phyloP scores from a whole-genome alignment of 2,888 invertebrate species.

The Cantharis rustica region DNA sequence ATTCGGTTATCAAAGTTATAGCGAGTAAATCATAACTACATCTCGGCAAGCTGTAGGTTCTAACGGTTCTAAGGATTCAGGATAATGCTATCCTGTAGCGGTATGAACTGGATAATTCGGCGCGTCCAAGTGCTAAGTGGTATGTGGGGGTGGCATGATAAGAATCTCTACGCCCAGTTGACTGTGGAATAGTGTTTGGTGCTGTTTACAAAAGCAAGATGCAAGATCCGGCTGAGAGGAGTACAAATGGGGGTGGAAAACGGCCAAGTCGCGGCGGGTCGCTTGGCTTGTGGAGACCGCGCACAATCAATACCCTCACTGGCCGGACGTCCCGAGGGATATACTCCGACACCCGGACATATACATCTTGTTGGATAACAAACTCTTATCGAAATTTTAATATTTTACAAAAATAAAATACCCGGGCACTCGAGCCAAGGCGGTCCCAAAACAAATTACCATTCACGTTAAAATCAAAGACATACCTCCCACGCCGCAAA shows the following conservation, averaged over 20 bases:
- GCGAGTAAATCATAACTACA: slow-evolving; percentile 17
- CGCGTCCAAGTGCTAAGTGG: slow-evolving; percentile 31
- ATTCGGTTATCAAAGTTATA: slow-evolving; percentile 10
- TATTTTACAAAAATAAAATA: not conserved
- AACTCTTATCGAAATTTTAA: slow-evolving; percentile 18
- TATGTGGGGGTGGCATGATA: slow-evolving; percentile 28
- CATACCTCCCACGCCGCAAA: not conserved
- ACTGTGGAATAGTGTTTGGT: slow-evolving; percentile 20
- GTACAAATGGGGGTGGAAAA: slow-evolving; percentile 27
- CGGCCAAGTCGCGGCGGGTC: slow-evolving; percentile 30
- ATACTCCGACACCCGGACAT: slow-evolving; percentile 29
- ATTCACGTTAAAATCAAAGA: not conserved
- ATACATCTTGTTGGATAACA: slow-evolving; percentile 20
- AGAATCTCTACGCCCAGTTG: slow-evolving; percentile 26
- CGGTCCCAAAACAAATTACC: not conserved
- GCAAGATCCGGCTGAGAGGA: slow-evolving; percentile 19
- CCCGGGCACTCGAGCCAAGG: not conserved
- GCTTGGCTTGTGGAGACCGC: slow-evolving; percentile 32
- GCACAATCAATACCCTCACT: slow-evolving; percentile 33
- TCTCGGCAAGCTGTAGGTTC: not conserved
- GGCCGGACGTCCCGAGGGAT: slow-evolving; percentile 36
- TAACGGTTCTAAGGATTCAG: slow-evolving; percentile 4
- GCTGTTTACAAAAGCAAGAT: slow-evolving; percentile 28
- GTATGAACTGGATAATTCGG: slow-evolving; percentile 27
- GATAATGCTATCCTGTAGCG: slow-evolving; percentile 23